Conservation (phyloP, 2,113 vertebrate species). For the Neofelis nebulosa region DNA sequence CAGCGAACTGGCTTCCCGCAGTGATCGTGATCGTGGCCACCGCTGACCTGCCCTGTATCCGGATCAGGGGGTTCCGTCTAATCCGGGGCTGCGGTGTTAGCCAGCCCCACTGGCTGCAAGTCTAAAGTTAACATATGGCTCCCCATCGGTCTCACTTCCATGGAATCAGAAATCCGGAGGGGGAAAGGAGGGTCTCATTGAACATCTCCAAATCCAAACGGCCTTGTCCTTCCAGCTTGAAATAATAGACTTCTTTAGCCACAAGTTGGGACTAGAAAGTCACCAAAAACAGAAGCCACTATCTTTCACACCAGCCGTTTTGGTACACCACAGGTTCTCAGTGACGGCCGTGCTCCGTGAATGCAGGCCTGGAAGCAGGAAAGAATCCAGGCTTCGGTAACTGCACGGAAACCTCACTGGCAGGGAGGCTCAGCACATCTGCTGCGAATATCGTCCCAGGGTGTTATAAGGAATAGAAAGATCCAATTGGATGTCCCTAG, state of each 20-base stretch:
- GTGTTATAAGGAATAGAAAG: not conserved
- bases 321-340: rapidly evolving
- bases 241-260: not conserved
- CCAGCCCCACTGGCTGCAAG: not conserved
- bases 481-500: not conserved
- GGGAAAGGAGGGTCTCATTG: no score
- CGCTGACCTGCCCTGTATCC: not conserved
- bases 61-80: not conserved
- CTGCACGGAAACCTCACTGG: not conserved
- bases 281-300: not conserved
- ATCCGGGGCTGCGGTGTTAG: not conserved
- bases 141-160: not conserved
- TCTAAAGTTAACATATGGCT: not conserved
- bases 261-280: not conserved
- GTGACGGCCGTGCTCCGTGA: rapidly evolving
- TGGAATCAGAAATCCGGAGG: not conserved
- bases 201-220: not conserved
- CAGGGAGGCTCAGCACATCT: not conserved
- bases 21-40: not conserved
- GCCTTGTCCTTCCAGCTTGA: not conserved
- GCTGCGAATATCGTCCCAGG: not conserved
- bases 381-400: not conserved
- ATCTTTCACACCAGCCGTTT: not conserved
- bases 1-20: not conserved
- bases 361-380: not conserved